Conservation (phyloP, 2,888 invertebrate species). For the Dyspetes luteomarginatus region DNA sequence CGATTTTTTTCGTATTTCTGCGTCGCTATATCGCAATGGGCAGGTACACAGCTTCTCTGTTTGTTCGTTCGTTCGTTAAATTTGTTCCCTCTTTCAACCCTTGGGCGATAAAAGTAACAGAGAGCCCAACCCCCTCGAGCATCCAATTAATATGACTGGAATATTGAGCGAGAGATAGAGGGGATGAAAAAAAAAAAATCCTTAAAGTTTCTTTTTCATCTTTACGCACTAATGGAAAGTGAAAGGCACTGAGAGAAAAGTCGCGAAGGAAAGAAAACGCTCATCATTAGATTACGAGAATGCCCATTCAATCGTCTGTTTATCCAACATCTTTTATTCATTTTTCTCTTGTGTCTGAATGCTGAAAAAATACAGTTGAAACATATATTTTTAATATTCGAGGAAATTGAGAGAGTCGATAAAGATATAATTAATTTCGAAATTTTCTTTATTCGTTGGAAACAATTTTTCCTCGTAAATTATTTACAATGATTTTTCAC, state of each 20-base stretch:
- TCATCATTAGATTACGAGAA: slow-evolving; percentile 38
- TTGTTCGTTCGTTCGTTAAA: not conserved
- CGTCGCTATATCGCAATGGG: not conserved
- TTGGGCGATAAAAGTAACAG: not conserved
- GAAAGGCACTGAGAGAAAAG: not conserved
- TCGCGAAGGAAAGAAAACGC: slow-evolving; percentile 10
- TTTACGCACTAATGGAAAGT: slow-evolving; percentile 12
- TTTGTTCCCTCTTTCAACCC: not conserved
- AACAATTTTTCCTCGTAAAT: too few relatives aligned
- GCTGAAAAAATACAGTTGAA: not conserved
- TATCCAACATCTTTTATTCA: slow-evolving; percentile 21
- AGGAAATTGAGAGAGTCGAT: not conserved
- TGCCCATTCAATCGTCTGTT: slow-evolving; percentile 19
- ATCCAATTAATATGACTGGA: not conserved
- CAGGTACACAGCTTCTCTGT: not conserved
- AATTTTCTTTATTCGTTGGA: too few relatives aligned
- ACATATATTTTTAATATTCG: not conserved
- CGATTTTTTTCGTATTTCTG: not conserved
- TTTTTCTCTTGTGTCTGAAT: not conserved
- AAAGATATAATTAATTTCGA: not conserved
- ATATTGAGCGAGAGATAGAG: not conserved
- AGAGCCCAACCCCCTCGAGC: not conserved
- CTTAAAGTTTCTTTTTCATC: not conserved
- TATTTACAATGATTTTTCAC: too few relatives aligned
- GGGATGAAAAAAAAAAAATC: not conserved